Conservation (phyloP, 2,113 vertebrate genomes). For the Perca schrenkii region DNA sequence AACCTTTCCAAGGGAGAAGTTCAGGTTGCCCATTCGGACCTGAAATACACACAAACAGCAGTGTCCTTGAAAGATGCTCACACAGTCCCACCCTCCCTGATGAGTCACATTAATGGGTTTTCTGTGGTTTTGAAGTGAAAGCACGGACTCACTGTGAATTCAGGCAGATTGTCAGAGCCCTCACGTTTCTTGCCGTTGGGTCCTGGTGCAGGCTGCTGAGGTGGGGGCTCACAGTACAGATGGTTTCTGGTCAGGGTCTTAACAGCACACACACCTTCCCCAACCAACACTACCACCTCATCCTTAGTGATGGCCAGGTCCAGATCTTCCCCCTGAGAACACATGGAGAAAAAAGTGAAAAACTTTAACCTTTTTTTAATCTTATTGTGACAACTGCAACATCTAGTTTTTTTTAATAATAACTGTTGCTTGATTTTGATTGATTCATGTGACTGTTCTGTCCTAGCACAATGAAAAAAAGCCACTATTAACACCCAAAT, state of each 20-base stretch:
- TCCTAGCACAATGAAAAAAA: not conserved
- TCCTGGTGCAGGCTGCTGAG: constrained; percentile 88
- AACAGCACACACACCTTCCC: constrained; percentile 91
- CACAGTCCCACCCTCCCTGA: not conserved
- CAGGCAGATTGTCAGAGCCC: constrained; percentile 88
- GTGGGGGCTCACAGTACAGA: constrained; percentile 95
- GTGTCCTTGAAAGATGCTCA: not conserved
- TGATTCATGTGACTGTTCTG: not conserved
- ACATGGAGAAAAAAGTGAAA: not conserved
- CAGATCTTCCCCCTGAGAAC: constrained; percentile 92
- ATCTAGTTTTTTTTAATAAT: not conserved
- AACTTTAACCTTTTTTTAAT: not conserved
- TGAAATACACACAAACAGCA: constrained; percentile 66
- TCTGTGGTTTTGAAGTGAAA: not conserved
- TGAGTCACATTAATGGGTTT: not conserved
- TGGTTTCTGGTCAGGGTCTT: constrained; percentile 96
- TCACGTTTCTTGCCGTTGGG: constrained; percentile 86
- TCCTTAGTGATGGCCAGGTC: constrained; percentile 96
- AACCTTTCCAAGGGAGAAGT: constrained; percentile 92
- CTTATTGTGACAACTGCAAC: not conserved
- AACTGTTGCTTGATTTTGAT: not conserved
- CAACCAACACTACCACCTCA: constrained; percentile 95
- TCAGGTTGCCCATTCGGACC: constrained; percentile 97
- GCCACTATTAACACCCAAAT: not conserved
- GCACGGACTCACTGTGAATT: constrained; percentile 90